These are phyloP conservation scores for Acanthurus leucopareius DNA, from an alignment of 2,797 vertebrate genomes.

Conservation along the genomic window DNA sequence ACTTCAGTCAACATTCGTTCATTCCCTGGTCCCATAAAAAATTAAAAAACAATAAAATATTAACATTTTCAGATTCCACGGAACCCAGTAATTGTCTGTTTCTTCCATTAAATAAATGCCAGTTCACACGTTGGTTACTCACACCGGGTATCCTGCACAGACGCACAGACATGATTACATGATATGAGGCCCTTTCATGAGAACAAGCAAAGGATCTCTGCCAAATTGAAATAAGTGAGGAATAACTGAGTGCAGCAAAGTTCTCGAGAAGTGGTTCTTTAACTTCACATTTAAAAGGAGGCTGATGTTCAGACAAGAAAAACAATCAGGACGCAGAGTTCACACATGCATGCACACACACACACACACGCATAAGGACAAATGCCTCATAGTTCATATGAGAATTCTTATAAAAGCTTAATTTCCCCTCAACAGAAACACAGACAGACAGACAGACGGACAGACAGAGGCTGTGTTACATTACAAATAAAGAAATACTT, in stretches of 20 bases:
- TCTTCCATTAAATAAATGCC: neutral
- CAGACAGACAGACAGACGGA: no score
- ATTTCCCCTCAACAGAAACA: no score
- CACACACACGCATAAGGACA: neutral
- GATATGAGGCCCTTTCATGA: accelerated
- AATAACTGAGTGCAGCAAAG: neutral
- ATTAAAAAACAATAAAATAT: conserved; percentile 1
- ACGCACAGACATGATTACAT: neutral
- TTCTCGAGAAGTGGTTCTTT: conserved; percentile 12
- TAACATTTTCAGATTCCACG: neutral
- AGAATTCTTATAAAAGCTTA: neutral
- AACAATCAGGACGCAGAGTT: neutral
- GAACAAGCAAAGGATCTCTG: neutral
- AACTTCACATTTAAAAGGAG: conserved; percentile 47
- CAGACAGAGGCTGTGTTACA: neutral
- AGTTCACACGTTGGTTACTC: neutral
- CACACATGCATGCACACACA: conserved; percentile 5
- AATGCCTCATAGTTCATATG: no score
- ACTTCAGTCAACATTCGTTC: conserved; percentile 9
- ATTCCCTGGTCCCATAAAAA: conserved; percentile 66
- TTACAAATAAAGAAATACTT: neutral
- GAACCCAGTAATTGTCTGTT: neutral
- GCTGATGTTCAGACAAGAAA: conserved; percentile 1
- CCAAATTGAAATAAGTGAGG: neutral
- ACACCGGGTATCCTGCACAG: neutral